Evolutionary conservation across 2,888 invertebrate genomes (phyloP).

Genomic region (Girardia tigrina): DNA sequence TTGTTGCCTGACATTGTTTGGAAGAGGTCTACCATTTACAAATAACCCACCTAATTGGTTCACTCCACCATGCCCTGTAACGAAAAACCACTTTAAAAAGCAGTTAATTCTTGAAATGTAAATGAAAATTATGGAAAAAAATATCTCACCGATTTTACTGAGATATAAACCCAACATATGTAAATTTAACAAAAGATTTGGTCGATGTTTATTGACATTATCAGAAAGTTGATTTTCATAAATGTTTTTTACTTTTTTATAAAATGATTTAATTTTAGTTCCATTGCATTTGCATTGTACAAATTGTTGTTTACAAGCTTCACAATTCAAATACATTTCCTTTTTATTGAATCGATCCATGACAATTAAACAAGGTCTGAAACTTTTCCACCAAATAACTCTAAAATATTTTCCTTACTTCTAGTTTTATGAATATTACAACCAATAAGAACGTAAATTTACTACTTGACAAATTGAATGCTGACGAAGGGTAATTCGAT

Average conservation of each 20-base stretch:
- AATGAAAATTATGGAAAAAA: not conserved
- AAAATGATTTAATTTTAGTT: not conserved
- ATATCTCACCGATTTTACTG: conserved; percentile 29
- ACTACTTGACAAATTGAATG: conserved; percentile 11
- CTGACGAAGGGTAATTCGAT: not conserved
- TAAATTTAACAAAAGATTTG: conserved; percentile 32
- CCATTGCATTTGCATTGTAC: not conserved
- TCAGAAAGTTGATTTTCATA: conserved; percentile 18
- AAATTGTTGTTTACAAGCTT: not conserved
- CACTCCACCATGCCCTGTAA: conserved; percentile 74
- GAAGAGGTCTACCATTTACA: conserved; percentile 88
- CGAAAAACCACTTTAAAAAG: not conserved
- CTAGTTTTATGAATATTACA: not conserved
- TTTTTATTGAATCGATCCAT: not conserved
- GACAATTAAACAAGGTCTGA: not conserved
- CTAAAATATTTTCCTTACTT: not conserved
- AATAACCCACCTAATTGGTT: conserved; percentile 93
- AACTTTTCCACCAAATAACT: not conserved
- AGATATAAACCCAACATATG: conserved; percentile 31
- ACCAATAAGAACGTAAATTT: conserved; percentile 12
- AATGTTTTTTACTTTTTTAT: not conserved
- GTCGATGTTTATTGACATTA: conserved; percentile 24
- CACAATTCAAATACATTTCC: not conserved
- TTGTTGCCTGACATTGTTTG: conserved; percentile 83
- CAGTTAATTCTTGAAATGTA: not conserved